phyloP scores from a whole-genome alignment of 30 jellyfish, hydroid and myxozoan species.

The Turritopsis rubra region DNA sequence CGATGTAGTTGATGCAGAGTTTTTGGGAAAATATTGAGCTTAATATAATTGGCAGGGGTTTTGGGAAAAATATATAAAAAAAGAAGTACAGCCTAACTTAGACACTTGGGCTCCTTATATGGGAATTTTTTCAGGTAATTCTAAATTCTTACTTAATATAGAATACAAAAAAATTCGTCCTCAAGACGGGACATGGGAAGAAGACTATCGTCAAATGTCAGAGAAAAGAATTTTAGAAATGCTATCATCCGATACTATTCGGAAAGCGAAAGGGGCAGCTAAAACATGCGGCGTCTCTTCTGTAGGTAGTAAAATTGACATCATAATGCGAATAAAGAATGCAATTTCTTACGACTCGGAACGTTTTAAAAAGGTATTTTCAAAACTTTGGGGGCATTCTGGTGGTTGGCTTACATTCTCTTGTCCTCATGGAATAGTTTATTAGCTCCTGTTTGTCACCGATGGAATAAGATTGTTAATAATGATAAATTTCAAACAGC shows the following conservation, averaged over 20 bases:
- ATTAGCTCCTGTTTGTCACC: too few species aligned
- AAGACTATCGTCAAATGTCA: constrained; percentile 29
- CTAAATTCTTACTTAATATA: constrained; percentile 17
- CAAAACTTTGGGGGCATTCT: too few species aligned
- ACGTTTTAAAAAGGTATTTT: too few species aligned
- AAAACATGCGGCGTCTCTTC: not conserved
- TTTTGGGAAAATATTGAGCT: too few species aligned
- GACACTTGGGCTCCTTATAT: constrained; percentile 45
- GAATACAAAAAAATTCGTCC: constrained; percentile 35
- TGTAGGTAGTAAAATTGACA: constrained; percentile 31
- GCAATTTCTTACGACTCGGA: too few species aligned
- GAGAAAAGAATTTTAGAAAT: constrained; percentile 34
- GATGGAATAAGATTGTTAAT: too few species aligned
- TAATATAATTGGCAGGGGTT: too few species aligned
- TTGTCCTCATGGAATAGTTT: too few species aligned
- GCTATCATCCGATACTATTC: not conserved
- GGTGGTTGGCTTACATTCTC: too few species aligned
- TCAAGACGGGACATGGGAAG: constrained; percentile 27
- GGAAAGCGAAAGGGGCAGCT: constrained; percentile 16
- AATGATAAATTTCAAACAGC: too few species aligned
- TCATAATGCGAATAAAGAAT: constrained; percentile 22
- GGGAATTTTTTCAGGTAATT: constrained; percentile 2
- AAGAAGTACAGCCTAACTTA: constrained; percentile 27
- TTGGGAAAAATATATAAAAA: too few species aligned
- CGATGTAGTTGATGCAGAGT: too few species aligned